Percentiles rank a stretch among this genome's conserved stretches.
These are phyloP conservation scores for Hydrochoerus hydrochaeris DNA, from an alignment of 2,113 vertebrate species.

Conservation along the genomic window DNA sequence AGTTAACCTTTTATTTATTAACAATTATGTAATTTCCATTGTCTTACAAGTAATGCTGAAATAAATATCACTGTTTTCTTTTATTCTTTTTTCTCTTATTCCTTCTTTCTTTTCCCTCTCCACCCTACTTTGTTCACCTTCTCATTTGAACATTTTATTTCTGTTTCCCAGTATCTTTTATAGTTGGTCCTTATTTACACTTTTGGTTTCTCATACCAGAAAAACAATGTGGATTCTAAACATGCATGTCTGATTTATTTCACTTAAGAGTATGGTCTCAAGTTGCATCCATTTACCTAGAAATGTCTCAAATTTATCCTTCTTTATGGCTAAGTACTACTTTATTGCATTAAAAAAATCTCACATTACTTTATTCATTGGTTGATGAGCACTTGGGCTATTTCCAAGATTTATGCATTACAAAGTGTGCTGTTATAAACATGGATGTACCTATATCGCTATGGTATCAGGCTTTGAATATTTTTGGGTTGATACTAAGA, in stretches of 20 bases:
- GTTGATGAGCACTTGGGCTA: not conserved
- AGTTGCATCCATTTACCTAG: not conserved
- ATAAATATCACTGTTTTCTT: not conserved
- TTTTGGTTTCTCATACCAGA: too few species aligned
- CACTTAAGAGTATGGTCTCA: not conserved
- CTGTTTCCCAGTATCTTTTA: too few species aligned
- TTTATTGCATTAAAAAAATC: not conserved
- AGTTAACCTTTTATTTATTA: too few species aligned
- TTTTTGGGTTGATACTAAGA: too few species aligned
- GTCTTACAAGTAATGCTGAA: not conserved
- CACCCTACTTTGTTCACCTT: too few species aligned
- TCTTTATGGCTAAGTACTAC: not conserved
- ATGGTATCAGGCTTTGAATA: not conserved
- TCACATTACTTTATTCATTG: not conserved
- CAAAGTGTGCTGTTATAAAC: not conserved
- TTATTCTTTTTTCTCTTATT: not conserved
- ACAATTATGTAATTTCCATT: too few species aligned
- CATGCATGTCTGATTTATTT: not conserved
- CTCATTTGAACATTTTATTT: too few species aligned
- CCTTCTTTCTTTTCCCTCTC: not conserved
- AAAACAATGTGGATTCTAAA: too few species aligned
- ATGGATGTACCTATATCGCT: not conserved
- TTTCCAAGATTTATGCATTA: not conserved
- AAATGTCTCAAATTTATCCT: not conserved
- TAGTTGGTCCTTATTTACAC: too few species aligned